Percentiles rank a stretch among this genome's conserved stretches.
phyloP scores from a whole-genome alignment of 2,113 vertebrate genomes.

The Gavia stellata region DNA sequence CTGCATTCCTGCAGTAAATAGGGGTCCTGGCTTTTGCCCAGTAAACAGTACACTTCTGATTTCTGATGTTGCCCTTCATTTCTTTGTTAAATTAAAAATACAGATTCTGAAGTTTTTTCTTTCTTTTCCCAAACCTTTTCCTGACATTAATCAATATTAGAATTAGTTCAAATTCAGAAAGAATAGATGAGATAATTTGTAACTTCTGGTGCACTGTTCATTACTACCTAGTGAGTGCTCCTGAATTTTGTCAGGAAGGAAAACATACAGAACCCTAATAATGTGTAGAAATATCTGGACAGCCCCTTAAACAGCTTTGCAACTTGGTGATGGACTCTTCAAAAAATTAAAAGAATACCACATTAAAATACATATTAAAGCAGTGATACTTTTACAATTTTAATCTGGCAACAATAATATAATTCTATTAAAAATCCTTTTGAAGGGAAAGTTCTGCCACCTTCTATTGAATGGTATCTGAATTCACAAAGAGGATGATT shows the following conservation, averaged over 20 bases:
- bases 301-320: neutral
- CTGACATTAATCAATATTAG: neutral
- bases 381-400: neutral
- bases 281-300: neutral
- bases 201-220: neutral
- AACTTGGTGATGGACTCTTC: neutral
- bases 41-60: neutral
- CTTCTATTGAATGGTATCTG: neutral
- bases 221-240: too few relatives aligned
- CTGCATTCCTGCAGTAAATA: neutral
- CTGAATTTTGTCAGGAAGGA: neutral
- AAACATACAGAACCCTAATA: neutral
- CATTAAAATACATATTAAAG: neutral
- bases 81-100: neutral
- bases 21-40: neutral
- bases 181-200: neutral
- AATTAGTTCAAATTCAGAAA: neutral
- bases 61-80: neutral
- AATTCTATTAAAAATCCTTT: neutral
- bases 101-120: neutral
- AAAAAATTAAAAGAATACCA: neutral
- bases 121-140: neutral
- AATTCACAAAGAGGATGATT: neutral
- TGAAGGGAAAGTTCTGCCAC: neutral
- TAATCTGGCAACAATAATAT: neutral